Evolutionary conservation across 2,797 vertebrate genomes (phyloP), one percentile per base, ranked within the genome.

Genomic region (Balearica regulorum): DNA sequence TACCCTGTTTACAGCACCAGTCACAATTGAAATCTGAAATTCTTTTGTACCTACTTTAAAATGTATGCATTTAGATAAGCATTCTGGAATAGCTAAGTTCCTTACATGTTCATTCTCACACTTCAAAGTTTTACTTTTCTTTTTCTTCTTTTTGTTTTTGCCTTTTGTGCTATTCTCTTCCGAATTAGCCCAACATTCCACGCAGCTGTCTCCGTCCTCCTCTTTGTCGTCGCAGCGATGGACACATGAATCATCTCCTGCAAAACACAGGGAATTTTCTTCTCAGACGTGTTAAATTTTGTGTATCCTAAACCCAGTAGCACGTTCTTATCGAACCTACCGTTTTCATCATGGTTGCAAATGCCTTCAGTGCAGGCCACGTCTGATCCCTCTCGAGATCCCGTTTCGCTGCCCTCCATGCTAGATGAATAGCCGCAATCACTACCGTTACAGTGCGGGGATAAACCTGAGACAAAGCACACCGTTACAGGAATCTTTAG

Each of bases 141-240:
- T 99, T 98, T 99, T 99, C 98, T 99, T 99, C 97, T 99, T 99
- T 98, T 99, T 99, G 97, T 98, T 99, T 98, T 99, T 99, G 97
- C 98, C 98, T 93, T 98, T 99, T 92, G 96, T 97, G 87, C 96
- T 98, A 39, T 95, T 98, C 94, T 99, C 98, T 88, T 98, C 98
- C 1, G 98, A 96, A 90, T 98, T 99, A 43, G 98, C 98, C 99
- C 99, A 99, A 97, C 98, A 99, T 93, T 99, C 99, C 89, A 99
- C 98, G 49, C 99, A 99, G 85, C 99, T 99, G 85, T 99, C 98
- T 11, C 98, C 98, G 21, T 99, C 99, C 97, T 99, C 99, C 91
- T 99, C 99, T 86, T 99, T 99, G 94, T 99, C 98, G 5, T 98
- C 98, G 91, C 98, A 99, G 96, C 97, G 98, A 95, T 98, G 98